phyloP scores from a whole-genome alignment of 2,113 vertebrate genomes.

The Thymallus thymallus region DNA sequence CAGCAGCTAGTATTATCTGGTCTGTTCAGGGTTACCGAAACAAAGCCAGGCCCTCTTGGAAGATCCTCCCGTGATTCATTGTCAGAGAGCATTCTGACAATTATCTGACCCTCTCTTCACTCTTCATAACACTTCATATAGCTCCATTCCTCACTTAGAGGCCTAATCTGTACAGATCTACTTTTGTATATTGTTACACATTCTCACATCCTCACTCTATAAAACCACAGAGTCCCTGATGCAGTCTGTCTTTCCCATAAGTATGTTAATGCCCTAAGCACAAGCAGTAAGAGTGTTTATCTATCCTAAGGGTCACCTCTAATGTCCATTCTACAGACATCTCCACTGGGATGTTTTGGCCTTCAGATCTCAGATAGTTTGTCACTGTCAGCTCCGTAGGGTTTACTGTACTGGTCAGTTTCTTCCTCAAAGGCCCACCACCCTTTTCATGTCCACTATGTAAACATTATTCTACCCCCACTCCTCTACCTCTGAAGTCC shows the following conservation, averaged over 20 bases:
- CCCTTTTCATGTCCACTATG: too few species aligned
- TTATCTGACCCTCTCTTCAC: slow-evolving; percentile 12
- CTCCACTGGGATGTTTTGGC: too few species aligned
- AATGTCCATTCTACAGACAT: background rate
- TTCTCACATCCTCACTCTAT: background rate
- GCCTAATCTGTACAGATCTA: slow-evolving; percentile 1
- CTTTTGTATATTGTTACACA: background rate
- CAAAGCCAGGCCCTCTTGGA: slow-evolving; percentile 33
- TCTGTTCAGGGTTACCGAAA: slow-evolving; percentile 17
- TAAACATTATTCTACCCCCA: too few species aligned
- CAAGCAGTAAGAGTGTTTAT: background rate
- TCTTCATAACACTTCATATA: slow-evolving; percentile 8
- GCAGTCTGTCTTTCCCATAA: background rate
- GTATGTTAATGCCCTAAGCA: background rate
- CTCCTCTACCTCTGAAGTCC: too few species aligned
- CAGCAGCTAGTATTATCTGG: slow-evolving; percentile 28
- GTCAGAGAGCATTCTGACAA: too few species aligned
- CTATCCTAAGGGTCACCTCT: background rate
- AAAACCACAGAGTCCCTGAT: background rate
- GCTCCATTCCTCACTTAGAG: slow-evolving; percentile 19
- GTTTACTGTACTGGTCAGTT: too few species aligned
- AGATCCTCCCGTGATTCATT: slow-evolving; percentile 13
- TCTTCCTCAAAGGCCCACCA: too few species aligned
- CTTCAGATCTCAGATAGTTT: too few species aligned
- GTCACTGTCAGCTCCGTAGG: too few species aligned